phyloP scores from a whole-genome alignment of 2,113 vertebrate genomes.

The Dendrocopos noguchii region DNA sequence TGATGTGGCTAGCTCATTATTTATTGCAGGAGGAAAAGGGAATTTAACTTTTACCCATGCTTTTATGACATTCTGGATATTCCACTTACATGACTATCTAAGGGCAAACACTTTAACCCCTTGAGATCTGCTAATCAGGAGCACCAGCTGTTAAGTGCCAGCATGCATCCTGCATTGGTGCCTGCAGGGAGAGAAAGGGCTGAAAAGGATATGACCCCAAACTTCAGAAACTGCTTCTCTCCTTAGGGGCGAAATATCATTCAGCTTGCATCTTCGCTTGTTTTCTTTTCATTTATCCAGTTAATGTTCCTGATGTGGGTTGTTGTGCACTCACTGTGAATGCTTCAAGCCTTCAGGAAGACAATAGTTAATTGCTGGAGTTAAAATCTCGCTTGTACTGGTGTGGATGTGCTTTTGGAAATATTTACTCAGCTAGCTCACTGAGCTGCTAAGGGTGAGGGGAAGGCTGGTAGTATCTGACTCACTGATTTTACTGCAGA shows the following conservation, averaged over 20 bases:
- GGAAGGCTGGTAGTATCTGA: neutral
- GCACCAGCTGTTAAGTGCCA: constrained; percentile 57
- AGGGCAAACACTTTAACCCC: constrained; percentile 59
- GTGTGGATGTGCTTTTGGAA: neutral
- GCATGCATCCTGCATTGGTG: neutral
- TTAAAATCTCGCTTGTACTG: constrained; percentile 28
- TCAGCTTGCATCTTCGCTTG: constrained; percentile 15
- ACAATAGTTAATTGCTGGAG: constrained; percentile 40
- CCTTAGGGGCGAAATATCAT: constrained; percentile 39
- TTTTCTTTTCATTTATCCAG: constrained; percentile 29
- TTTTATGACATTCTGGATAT: neutral
- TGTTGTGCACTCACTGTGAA: constrained; percentile 13
- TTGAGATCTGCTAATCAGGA: constrained; percentile 55
- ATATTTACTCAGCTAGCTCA: neutral
- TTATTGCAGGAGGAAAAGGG: neutral
- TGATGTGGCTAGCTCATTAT: neutral
- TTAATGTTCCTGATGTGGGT: constrained; percentile 19
- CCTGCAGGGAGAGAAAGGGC: neutral
- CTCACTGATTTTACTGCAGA: neutral
- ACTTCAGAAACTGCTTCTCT: constrained; percentile 23
- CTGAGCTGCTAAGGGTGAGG: neutral
- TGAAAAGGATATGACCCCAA: constrained; percentile 39
- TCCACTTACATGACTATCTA: neutral
- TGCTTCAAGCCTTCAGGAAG: constrained; percentile 33
- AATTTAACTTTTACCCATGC: neutral